A percentile compares a stretch with the other conserved stretches of the same genome.
These are phyloP conservation scores for Drosophila differens DNA, from an alignment of 2,888 invertebrate species.

Conservation along the genomic window DNA sequence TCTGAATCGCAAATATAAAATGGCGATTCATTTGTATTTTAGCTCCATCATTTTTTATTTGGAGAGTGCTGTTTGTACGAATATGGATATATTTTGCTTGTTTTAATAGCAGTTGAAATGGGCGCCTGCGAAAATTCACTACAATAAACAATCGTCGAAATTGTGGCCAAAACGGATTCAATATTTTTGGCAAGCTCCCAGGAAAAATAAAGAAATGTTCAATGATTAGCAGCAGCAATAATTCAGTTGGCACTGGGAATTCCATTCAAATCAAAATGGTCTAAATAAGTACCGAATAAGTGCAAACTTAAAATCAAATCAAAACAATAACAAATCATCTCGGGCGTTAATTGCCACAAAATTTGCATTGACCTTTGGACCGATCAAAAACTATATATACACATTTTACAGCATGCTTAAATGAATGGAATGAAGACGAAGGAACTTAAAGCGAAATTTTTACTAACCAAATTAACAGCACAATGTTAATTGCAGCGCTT, in stretches of 20 bases:
- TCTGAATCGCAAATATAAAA: not conserved
- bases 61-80: not conserved
- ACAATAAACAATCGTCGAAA: constrained; percentile 24
- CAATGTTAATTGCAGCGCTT: constrained; percentile 46
- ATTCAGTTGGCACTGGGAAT: not conserved
- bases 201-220: not conserved
- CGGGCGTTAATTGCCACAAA: constrained; percentile 21
- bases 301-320: constrained; percentile 27
- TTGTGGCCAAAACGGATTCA: not conserved
- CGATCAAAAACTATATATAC: not conserved
- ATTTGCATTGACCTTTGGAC: constrained; percentile 34
- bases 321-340: constrained; percentile 22
- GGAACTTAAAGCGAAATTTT: not conserved
- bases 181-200: constrained; percentile 4
- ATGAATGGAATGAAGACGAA: not conserved
- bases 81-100: constrained; percentile 4
- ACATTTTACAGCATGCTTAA: not conserved
- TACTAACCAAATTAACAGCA: constrained; percentile 23
- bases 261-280: constrained; percentile 3
- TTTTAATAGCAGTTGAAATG: not conserved
- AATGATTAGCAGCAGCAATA: constrained; percentile 2
- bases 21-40: not conserved
- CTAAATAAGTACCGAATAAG: constrained; percentile 13
- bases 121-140: constrained; percentile 8
- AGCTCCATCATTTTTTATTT: constrained; percentile 1